Percentiles rank a stretch among this genome's conserved stretches.
Conservation (phyloP, 2,888 invertebrate species). For the Drosophila affinis region DNA sequence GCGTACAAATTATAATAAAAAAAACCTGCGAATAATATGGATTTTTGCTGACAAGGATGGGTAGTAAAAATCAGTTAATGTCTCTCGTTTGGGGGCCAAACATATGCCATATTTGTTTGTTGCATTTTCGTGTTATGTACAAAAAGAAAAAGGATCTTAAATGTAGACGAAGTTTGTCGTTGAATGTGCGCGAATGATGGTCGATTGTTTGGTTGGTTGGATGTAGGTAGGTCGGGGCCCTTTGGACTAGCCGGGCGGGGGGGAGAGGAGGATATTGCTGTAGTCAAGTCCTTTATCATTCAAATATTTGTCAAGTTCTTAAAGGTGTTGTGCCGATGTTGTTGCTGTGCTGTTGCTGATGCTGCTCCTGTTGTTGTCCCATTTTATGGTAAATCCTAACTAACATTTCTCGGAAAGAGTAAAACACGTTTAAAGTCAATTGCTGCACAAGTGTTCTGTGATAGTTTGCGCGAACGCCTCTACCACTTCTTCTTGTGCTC, state of each 20-base stretch:
- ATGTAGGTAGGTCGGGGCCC: constrained; percentile 42
- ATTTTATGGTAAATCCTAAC: constrained; percentile 78
- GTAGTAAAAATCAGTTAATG: constrained; percentile 70
- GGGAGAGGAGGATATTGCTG: constrained; percentile 63
- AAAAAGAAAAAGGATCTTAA: constrained; percentile 69
- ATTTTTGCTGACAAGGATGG: constrained; percentile 57
- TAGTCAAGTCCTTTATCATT: constrained; percentile 70
- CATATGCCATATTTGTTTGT: constrained; percentile 46
- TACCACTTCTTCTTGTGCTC: constrained; percentile 98
- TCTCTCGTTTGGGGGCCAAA: constrained; percentile 64
- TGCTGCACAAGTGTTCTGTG: constrained; percentile 36
- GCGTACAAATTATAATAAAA: constrained; percentile 46
- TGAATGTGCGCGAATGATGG: constrained; percentile 71
- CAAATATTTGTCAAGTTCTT: constrained; percentile 63
- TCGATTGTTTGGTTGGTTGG: constrained; percentile 28
- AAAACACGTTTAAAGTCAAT: constrained; percentile 64
- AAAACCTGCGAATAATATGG: constrained; percentile 34
- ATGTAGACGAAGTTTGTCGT: constrained; percentile 62
- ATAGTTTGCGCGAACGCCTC: constrained; percentile 26
- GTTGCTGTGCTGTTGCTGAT: constrained; percentile 43
- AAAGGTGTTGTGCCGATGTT: constrained; percentile 34
- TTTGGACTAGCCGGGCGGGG: not conserved
- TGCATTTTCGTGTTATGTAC: constrained; percentile 61
- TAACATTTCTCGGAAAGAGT: constrained; percentile 68
- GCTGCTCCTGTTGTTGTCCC: constrained; percentile 70